These are phyloP conservation scores for Beaufortia kweichowensis DNA, from an alignment of 2,113 vertebrate genomes.

Conservation along the genomic window DNA sequence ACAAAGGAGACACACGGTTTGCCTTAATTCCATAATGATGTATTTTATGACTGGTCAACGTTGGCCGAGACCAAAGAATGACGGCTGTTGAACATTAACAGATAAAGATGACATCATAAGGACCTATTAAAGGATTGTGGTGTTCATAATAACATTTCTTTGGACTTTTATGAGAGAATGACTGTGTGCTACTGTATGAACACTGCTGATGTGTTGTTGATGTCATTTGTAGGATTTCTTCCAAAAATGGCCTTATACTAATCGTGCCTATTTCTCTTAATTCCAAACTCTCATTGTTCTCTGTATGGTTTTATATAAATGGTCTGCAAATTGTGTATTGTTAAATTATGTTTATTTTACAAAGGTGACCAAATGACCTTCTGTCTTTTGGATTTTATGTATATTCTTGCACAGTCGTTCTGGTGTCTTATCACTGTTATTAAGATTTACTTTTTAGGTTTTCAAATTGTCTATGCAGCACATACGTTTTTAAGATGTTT, in stretches of 20 bases:
- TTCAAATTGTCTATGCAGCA: background rate
- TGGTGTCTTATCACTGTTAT: conserved; percentile 11
- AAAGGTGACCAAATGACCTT: background rate
- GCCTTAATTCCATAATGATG: background rate
- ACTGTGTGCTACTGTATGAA: background rate
- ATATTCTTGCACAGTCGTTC: background rate
- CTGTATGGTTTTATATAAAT: background rate
- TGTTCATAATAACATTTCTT: background rate
- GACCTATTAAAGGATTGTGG: background rate
- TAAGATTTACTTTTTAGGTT: background rate
- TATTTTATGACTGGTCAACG: conserved; percentile 18
- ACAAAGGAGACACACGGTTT: background rate
- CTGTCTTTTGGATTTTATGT: background rate
- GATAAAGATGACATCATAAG: background rate
- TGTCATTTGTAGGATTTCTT: background rate
- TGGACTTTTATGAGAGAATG: background rate
- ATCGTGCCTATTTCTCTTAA: conserved; percentile 4
- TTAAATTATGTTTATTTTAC: background rate
- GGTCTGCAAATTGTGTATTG: background rate
- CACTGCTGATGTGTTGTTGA: background rate
- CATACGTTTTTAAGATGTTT: conserved; percentile 7
- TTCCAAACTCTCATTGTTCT: background rate
- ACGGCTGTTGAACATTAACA: background rate
- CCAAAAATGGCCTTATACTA: conserved; percentile 25
- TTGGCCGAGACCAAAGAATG: conserved; percentile 15